Conservation (phyloP, 2,888 invertebrate genomes). For the Epistrophe eligans region DNA sequence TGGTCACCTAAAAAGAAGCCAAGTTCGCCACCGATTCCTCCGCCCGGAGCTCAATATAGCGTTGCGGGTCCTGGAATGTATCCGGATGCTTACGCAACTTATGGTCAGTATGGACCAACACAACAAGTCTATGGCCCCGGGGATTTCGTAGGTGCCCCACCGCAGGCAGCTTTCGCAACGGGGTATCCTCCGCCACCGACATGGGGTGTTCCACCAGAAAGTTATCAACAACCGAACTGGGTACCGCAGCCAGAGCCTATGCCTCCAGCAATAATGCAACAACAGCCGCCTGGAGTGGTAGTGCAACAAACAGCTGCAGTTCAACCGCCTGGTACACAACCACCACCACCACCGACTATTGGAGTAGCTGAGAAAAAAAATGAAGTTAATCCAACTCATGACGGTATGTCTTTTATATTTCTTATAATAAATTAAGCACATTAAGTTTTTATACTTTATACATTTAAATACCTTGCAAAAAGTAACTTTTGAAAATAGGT, state of each 20-base stretch:
- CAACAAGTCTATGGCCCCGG: conserved; percentile 78
- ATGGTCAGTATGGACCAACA: conserved; percentile 79
- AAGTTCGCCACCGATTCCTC: conserved; percentile 77
- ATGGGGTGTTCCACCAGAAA: conserved; percentile 79
- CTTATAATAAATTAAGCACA: no score
- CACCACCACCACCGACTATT: conserved; percentile 33
- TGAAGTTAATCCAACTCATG: conserved; percentile 79
- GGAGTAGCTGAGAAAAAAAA: conserved; percentile 71
- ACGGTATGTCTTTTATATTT: conserved; percentile 80
- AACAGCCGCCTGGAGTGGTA: conserved; percentile 46
- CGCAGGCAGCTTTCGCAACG: conserved; percentile 78
- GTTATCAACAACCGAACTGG: conserved; percentile 62
- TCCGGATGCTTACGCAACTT: conserved; percentile 79
- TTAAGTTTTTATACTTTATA: no score
- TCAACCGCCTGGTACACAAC: conserved; percentile 62
- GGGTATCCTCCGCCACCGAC: conserved; percentile 80
- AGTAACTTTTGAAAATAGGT: no score
- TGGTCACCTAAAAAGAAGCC: conserved; percentile 82
- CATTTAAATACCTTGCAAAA: no score
- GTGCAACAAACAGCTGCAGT: conserved; percentile 43
- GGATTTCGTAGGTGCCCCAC: conserved; percentile 78
- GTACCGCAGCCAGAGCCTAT: conserved; percentile 64
- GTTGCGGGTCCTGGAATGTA: conserved; percentile 80
- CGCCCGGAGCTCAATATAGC: conserved; percentile 77
- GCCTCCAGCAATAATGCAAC: conserved; percentile 64